These are phyloP conservation scores for Procavia capensis DNA, from an alignment of 2,113 vertebrate genomes.

Conservation along the genomic window DNA sequence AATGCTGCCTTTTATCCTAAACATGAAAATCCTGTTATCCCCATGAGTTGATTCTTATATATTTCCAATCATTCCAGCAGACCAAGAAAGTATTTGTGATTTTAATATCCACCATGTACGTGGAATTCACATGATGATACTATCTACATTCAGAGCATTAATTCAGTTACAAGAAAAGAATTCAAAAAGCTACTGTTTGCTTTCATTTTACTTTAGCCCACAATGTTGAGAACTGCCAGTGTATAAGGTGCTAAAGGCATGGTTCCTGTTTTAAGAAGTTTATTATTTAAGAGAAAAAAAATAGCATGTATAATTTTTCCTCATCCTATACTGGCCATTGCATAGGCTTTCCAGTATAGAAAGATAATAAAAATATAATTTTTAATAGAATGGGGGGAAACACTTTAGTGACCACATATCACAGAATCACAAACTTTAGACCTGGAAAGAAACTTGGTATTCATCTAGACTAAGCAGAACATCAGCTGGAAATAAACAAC, in stretches of 20 bases:
- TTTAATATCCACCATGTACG: neutral
- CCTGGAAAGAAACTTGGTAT: neutral
- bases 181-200: slow-evolving; percentile 10
- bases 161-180: slow-evolving; percentile 31
- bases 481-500: neutral
- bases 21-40: neutral
- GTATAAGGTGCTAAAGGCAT: neutral
- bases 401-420: neutral
- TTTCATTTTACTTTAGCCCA: slow-evolving; percentile 50
- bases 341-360: neutral
- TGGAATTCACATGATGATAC: slow-evolving; percentile 18
- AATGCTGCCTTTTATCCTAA: neutral
- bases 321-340: neutral
- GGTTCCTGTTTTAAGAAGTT: neutral
- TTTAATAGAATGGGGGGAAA: neutral
- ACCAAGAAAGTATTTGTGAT: neutral
- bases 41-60: neutral
- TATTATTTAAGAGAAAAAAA: slow-evolving; percentile 13
- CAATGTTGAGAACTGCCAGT: neutral
- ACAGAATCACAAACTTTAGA: neutral
- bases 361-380: neutral
- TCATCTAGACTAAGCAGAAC: neutral
- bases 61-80: neutral
- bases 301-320: too few species aligned
- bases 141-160: slow-evolving; percentile 33